phyloP scores from a whole-genome alignment of 2,797 vertebrate genomes.

The Fistularia tabacaria region DNA sequence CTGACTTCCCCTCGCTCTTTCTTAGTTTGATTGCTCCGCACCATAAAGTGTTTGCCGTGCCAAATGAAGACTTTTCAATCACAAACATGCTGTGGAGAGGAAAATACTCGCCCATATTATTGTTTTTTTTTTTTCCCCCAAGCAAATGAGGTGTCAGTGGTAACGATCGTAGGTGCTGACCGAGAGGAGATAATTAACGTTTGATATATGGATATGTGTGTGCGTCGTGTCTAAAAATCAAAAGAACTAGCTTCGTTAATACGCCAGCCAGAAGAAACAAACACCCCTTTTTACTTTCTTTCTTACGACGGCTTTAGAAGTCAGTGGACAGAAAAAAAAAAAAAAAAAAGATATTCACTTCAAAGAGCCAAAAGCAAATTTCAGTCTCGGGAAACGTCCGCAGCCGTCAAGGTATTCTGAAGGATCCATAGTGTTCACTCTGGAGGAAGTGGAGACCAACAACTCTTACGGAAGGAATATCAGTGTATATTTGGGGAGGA shows the following conservation, averaged over 20 bases:
- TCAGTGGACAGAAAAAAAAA: slow-evolving; percentile 2
- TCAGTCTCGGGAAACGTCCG: slow-evolving; percentile 3
- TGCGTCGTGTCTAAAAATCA: slow-evolving; percentile 1
- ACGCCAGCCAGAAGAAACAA: slow-evolving; percentile 12
- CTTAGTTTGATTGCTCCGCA: slow-evolving; percentile 53
- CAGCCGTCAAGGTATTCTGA: slow-evolving; percentile 11
- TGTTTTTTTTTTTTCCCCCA: slow-evolving; percentile 25
- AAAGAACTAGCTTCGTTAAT: slow-evolving; percentile 5
- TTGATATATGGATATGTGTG: not conserved
- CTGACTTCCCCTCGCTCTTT: slow-evolving; percentile 74
- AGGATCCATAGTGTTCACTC: slow-evolving; percentile 1
- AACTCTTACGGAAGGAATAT: not conserved
- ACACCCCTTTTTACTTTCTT: slow-evolving; percentile 10
- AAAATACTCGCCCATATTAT: slow-evolving; percentile 54
- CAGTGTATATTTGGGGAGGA: no score
- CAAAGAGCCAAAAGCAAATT: slow-evolving; percentile 16
- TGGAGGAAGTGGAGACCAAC: slow-evolving; percentile 11
- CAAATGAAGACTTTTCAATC: slow-evolving; percentile 78
- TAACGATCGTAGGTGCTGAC: slow-evolving; percentile 53
- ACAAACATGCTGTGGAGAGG: slow-evolving; percentile 52
- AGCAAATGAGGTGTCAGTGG: slow-evolving; percentile 36
- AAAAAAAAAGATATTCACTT: slow-evolving; percentile 21
- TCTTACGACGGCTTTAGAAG: slow-evolving; percentile 23
- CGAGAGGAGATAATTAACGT: slow-evolving; percentile 23
- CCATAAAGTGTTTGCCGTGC: slow-evolving; percentile 65